These are phyloP conservation scores for Trinorchestia longiramus DNA, from an alignment of 1,140 invertebrate genomes.

Conservation along the genomic window DNA sequence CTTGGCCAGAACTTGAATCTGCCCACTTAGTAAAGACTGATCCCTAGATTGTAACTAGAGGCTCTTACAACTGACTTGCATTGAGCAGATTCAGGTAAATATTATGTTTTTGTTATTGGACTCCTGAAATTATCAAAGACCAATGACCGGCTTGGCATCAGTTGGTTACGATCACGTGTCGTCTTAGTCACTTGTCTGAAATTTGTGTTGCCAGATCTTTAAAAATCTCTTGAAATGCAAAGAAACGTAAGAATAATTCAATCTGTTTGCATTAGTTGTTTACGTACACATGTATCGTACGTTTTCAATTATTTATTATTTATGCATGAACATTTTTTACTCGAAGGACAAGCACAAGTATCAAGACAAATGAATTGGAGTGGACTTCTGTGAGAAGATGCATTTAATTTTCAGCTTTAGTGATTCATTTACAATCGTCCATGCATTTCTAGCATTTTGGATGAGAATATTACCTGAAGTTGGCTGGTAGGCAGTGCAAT, in stretches of 20 bases:
- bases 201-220: background rate
- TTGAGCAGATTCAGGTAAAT: background rate
- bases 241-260: too few species aligned
- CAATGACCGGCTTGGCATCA: too few species aligned
- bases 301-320: too few species aligned
- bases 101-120: background rate
- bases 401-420: background rate
- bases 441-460: background rate
- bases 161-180: too few species aligned
- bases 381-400: background rate
- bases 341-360: too few species aligned
- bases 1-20: background rate
- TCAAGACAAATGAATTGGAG: background rate
- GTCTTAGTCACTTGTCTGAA: background rate
- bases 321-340: too few species aligned
- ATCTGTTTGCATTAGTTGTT: too few species aligned
- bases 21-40: background rate
- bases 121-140: background rate
- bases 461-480: background rate
- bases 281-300: too few species aligned
- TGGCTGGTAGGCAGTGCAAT: background rate
- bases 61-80: background rate
- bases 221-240: background rate
- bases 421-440: background rate
- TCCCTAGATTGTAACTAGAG: background rate